Base-by-base conservation (phyloP, 1,140 invertebrate species). In the Palaemon carinicauda region DNA sequence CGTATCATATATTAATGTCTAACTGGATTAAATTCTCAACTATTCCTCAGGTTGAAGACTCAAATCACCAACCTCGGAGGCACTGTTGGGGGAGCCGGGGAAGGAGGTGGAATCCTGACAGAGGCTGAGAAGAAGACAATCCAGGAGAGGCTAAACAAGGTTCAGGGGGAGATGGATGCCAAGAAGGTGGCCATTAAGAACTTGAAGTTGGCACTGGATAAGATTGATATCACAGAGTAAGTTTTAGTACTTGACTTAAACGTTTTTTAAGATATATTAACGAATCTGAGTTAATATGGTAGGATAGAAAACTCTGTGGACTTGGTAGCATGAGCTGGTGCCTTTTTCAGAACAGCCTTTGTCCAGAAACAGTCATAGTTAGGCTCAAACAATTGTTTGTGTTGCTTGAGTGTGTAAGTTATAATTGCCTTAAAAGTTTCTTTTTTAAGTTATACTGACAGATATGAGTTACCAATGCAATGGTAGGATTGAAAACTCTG, bases 201-300 rank as follows among this genome's bases (percentile, higher is more conserved):
- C 89, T 92, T 96, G 12, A 95, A 95, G 90, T 91, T 95, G 82
- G 93, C 95, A 1, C 92, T 96, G 29, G 95, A 96, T 89, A 93
- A 94, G 87, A 93, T 96, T 10, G 95, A 96, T 91, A 95, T 96
- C 50, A 95, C 95, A 14, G 96, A 96, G 95, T 96, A 91, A 94
- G 94, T 92, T 65, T n/a, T n/a, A n/a, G 24, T 12, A 21, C 31
- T 31, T 50, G 21, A 19, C 51, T 24, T n/a, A n/a, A n/a, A n/a
- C n/a, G n/a, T n/a, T n/a, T n/a, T n/a, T n/a, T n/a, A n/a, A n/a
- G n/a, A n/a, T n/a, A n/a, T n/a, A n/a, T n/a, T n/a, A n/a, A n/a
- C n/a, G n/a, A n/a, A n/a, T 50, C 74, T 50, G 71, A 5, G 1
- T 27, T 52, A 10, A 5, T 1, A 51, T 50, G 19, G 12, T 15